Base-by-base conservation (phyloP, 2,113 vertebrate genomes). In the Catharus minimus region DNA sequence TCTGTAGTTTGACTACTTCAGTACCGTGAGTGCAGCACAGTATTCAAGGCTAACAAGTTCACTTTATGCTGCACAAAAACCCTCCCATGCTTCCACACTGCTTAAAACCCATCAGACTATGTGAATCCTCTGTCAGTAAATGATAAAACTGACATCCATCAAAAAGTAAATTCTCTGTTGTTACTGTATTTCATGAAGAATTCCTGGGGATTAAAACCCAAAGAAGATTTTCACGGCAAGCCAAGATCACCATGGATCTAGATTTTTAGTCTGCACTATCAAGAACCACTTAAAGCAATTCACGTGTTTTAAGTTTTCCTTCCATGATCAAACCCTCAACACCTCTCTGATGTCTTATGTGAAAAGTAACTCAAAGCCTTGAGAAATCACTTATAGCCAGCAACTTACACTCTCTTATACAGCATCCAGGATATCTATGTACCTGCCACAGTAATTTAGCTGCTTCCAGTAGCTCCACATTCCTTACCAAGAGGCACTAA, bases 321-420 rank as follows among this genome's bases (percentile, higher is more conserved):
- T 85, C 84, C 55, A 61, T 65, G 81, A 96, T 89, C 89, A 91
- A 95, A 89, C 58, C 38, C 50, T 75, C 12, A 92, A 82, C 26
- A 68, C 32, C 69, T 64, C 90, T 94, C 91, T 95, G 94, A 95
- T 84, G 73, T 75, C 91, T 72, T 78, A 33, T 41, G 66, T 33
- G 67, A 43, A 87, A 92, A 93, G 78, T 68, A 92, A 84, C 84
- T 89, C 87, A 94, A 95, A 96, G 89, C 84, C 87, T 89, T 82
- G 71, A 94, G 78, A 92, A 93, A 88, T 78, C 83, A 83, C 66
- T 85, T 93, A 80, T 0, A 86, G 82, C 64, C 79, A 86, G 83
- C 77, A 86, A 89, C 89, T 75, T 76, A 62, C 5, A 7, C 71
- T 85, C 89, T 82, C 62, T 86, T 57, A 87, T 24, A 47, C 78